Base-by-base conservation (phyloP, 2,113 vertebrate genomes). In the Ammodytes dubius region DNA sequence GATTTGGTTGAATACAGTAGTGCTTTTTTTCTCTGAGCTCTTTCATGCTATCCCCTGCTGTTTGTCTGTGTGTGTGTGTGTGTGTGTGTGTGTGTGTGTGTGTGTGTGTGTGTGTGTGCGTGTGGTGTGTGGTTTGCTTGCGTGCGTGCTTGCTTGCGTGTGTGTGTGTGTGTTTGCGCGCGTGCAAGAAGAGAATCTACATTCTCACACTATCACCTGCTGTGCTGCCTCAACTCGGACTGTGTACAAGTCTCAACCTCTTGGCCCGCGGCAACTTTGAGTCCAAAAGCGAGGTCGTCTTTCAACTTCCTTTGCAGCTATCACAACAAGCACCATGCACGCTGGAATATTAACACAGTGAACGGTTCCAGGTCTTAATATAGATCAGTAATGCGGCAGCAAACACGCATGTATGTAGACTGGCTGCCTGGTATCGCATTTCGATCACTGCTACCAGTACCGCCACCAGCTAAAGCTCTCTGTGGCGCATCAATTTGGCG, bases 271-370 rank as follows among this genome's bases (percentile, higher is more conserved):
- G 59, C 59, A 70, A 70, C 60, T 43, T 47, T 58, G 53, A 71
- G 8, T 68, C 77, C 87, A 76, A 81, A 27, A 66, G 49, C 5
- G 3, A 58, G 63, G 40, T 87, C 66, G 40, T 46, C 69, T 82
- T 90, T 86, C 66, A 85, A 86, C 89, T 87, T 89, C 87, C 75
- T 79, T 81, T 63, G 74, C 91, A 92, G 91, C 89, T 91, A 88
- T 77, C 67, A 86, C 61, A 92, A 92, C 88, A 91, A 14, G 17
- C 37, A 70, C 6, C 88, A 91, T 17, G 17, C 37, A 70, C 6
- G 66, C 56, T 7, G 68, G 58, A 49, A 35, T 45, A 45, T 6
- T 40, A n/a, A 65, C 57, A 63, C 40, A 43, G 60, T 70, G 12
- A 54, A 6, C 65, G 47, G 37, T 19, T 13, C n/a, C 58, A 9